phyloP scores from a whole-genome alignment of 2,113 vertebrate species.

The Ptychochromis oligacanthus region DNA sequence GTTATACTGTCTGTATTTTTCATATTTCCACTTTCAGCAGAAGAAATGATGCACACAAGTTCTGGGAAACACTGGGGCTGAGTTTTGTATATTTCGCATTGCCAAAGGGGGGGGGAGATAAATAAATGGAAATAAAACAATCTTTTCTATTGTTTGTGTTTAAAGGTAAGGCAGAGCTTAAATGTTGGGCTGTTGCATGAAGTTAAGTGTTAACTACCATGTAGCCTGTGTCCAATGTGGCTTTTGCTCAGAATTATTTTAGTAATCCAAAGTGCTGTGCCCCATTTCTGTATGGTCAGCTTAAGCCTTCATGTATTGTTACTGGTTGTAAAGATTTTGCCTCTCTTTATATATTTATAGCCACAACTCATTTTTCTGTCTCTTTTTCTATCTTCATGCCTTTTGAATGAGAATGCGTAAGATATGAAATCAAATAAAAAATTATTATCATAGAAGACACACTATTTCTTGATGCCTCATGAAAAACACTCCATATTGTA shows the following conservation, averaged over 20 bases:
- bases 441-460: slow-evolving; percentile 34
- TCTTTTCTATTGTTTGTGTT: slow-evolving; percentile 37
- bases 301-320: slow-evolving; percentile 57
- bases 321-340: slow-evolving; percentile 68
- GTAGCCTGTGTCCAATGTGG: slow-evolving; percentile 50
- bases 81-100: slow-evolving; percentile 51
- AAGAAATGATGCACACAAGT: slow-evolving; percentile 11
- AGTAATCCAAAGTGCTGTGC: slow-evolving; percentile 59
- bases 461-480: neutral
- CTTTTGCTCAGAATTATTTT: slow-evolving; percentile 47
- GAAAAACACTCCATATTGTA: neutral
- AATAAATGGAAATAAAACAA: slow-evolving; percentile 23
- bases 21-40: slow-evolving; percentile 29
- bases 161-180: slow-evolving; percentile 20
- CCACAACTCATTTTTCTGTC: slow-evolving; percentile 64
- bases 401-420: slow-evolving; percentile 69
- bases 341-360: slow-evolving; percentile 77
- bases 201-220: slow-evolving; percentile 42
- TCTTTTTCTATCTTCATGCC: slow-evolving; percentile 73
- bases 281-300: slow-evolving; percentile 40
- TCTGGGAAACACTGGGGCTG: slow-evolving; percentile 20
- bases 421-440: slow-evolving; percentile 72
- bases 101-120: slow-evolving; percentile 35
- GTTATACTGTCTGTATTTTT: slow-evolving; percentile 37
- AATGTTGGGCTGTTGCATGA: slow-evolving; percentile 61